These are phyloP conservation scores for Montipora capricornis DNA, from an alignment of 64 coral and sea anemone genomes.

Conservation along the genomic window DNA sequence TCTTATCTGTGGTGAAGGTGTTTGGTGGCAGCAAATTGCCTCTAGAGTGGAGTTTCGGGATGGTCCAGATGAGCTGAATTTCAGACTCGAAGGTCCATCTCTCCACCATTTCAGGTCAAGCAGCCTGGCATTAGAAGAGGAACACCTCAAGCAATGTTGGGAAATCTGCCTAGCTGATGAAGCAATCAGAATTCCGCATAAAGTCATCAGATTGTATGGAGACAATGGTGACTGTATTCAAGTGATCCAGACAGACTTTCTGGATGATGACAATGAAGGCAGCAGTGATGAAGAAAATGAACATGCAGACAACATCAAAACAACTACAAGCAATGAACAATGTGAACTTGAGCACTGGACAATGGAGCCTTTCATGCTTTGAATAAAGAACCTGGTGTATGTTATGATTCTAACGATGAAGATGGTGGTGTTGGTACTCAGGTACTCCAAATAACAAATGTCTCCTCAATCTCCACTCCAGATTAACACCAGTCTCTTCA, in stretches of 20 bases:
- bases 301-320: neutral
- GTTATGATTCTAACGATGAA: neutral
- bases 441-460: neutral
- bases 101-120: conserved; percentile 66
- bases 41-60: conserved; percentile 38
- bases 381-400: neutral
- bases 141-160: conserved; percentile 42
- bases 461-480: neutral
- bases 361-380: neutral
- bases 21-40: conserved; percentile 47
- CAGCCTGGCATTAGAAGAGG: conserved; percentile 29
- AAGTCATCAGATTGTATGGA: neutral
- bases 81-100: neutral
- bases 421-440: neutral
- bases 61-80: neutral
- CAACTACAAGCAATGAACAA: neutral
- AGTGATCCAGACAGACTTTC: neutral
- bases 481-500: no score
- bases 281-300: neutral
- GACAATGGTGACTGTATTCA: neutral
- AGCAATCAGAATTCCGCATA: neutral
- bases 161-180: neutral
- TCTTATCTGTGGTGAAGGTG: conserved; percentile 34
- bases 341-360: neutral
- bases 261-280: neutral